These are phyloP conservation scores for Troilus luridus DNA, from an alignment of 2,888 invertebrate species.

Conservation along the genomic window DNA sequence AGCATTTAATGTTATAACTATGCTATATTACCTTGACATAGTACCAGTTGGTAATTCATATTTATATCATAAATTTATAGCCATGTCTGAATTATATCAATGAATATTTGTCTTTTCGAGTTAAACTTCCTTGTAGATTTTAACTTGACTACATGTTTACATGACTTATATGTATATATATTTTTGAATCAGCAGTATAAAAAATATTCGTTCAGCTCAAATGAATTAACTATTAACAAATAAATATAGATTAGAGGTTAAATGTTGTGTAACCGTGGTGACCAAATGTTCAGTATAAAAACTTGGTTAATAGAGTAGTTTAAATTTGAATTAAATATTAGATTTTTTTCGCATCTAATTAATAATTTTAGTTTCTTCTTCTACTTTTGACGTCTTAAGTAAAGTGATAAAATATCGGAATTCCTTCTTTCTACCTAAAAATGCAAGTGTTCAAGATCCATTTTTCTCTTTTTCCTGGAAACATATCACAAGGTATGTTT, in stretches of 20 bases:
- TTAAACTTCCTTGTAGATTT: not conserved
- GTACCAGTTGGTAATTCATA: not conserved
- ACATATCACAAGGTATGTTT: too few relatives aligned
- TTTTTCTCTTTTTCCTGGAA: too few relatives aligned
- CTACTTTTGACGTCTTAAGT: too few relatives aligned
- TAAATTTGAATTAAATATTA: too few relatives aligned
- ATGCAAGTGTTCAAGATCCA: too few relatives aligned
- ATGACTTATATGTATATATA: not conserved
- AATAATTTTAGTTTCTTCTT: too few relatives aligned
- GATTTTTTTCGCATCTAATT: too few relatives aligned
- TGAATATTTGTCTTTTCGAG: not conserved
- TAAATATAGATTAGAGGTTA: not conserved
- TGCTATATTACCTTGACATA: conserved; percentile 16
- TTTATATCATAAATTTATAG: not conserved
- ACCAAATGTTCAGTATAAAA: too few relatives aligned
- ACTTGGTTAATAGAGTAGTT: not conserved
- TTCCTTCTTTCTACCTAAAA: too few relatives aligned
- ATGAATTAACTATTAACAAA: not conserved
- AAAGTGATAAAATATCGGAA: too few relatives aligned
- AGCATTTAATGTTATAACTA: not conserved
- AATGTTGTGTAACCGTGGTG: not conserved
- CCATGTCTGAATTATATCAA: not conserved
- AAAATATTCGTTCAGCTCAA: not conserved
- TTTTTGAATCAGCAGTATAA: not conserved
- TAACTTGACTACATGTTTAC: not conserved